Evolutionary conservation across 2,113 vertebrate genomes (phyloP), one percentile per base, ranked within the genome.

Genomic region (Forbesichthys agassizii): DNA sequence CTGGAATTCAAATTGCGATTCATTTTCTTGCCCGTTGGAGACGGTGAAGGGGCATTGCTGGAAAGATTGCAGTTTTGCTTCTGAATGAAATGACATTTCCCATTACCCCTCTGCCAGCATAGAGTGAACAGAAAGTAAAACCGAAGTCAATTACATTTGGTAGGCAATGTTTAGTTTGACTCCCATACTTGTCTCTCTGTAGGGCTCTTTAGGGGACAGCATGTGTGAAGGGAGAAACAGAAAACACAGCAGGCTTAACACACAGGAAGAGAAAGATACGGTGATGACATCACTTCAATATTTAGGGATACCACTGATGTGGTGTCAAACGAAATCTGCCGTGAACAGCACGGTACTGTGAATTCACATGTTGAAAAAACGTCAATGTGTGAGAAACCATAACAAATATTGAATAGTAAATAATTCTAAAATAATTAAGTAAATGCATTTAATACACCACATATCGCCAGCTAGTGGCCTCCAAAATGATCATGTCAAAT

Each of bases 181-280:
- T 98, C 96, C 97, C 96, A 98, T 99, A 98, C 96, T 99, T 97
- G 97, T 99, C 96, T 99, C 97, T 98, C 96, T 98, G 97, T 98
- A 98, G 95, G 96, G 95, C 95, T 98, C 97, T 99, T 98, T 97
- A 94, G 93, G 94, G 95, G 96, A 98, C 95, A 97, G 96, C 96
- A 95, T 98, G 96, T 95, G 94, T 95, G 93, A 94, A 95, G 95
- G 93, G 94, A 94, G 96, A 96, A 88, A 85, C 90, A 95, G 93
- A 89, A 78, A 88, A 88, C 94, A 96, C 95, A 96, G 95, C 98
- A 95, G 98, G 96, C 95, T 93, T 93, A 84, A 96, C 94, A 95
- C 96, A 94, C 95, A 89, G 80, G 89, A 90, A 86, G 91, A 88
- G 90, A 95, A 95, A 94, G 83, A 95, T 90, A 95, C 92, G 81